Evolutionary conservation across 2,888 invertebrate genomes (phyloP).

Genomic region (Ferrisia virgata): DNA sequence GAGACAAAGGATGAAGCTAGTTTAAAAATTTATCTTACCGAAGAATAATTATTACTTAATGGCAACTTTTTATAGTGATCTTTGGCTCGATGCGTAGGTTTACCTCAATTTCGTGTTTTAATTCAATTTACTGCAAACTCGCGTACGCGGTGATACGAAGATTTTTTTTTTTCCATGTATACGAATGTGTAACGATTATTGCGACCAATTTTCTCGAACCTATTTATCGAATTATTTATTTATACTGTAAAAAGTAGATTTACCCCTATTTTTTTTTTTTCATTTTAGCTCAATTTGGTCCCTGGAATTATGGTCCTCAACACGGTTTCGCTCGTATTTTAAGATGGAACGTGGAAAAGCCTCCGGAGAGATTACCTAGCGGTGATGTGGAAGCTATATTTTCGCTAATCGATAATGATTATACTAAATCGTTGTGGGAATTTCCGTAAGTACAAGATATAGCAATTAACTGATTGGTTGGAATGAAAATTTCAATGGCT

Average conservation of each 20-base stretch:
- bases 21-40: conserved; percentile 33
- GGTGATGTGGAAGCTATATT: conserved; percentile 91
- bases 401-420: conserved; percentile 87
- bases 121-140: background rate
- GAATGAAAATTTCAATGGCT: too few species aligned
- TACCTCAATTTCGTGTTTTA: conserved; percentile 21
- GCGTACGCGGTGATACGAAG: background rate
- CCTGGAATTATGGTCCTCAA: conserved; percentile 91
- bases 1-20: conserved; percentile 40
- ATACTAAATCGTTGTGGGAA: conserved; percentile 91
- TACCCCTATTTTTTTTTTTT: background rate
- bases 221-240: background rate
- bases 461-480: too few species aligned
- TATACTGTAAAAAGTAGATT: too few species aligned
- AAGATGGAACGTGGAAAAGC: conserved; percentile 85
- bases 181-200: background rate
- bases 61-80: conserved; percentile 29
- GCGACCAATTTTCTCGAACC: too few species aligned
- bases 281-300: conserved; percentile 84
- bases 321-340: conserved; percentile 94
- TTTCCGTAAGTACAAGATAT: conserved; percentile 68
- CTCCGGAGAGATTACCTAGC: conserved; percentile 81
- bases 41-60: conserved; percentile 37
- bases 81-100: conserved; percentile 32
- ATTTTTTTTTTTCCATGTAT: background rate